Base-by-base conservation (phyloP, 2,113 vertebrate species). In the Columba livia region DNA sequence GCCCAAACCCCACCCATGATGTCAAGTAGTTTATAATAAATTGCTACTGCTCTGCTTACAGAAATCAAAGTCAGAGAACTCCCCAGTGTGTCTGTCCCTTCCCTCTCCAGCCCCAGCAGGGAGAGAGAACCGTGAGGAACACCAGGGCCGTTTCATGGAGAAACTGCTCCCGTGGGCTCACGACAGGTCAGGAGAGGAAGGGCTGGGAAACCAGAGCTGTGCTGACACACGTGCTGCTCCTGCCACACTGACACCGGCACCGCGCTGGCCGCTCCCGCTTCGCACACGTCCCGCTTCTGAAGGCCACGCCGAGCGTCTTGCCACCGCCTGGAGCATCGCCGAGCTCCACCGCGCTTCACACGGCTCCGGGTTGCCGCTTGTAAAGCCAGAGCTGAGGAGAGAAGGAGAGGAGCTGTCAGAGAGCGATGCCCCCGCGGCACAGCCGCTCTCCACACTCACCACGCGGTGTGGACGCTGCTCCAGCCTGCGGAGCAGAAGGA, bases 291-390 rank as follows among this genome's bases (percentile, higher is more conserved):
- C 73, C 26, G 24, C 44, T 82, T 31, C 82, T 71, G 38, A 38
- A 65, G 81, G 57, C 32, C 67, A 44, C 31, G 3, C 16, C 38
- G 25, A 15, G 11, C 34, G 47, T 29, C 44, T 32, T 19, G 50
- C 8, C 80, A 25, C 3, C 36, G 32, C 7, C 73, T 51, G 38
- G 5, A 34, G 60, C n/a, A 26, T 1, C 2, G 26, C 21, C 31
- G 11, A 0, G 28, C 42, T 50, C 77, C 20, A 3, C n/a, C 0
- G 0, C 3, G 21, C 47, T 58, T 65, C 69, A 10, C 5, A 23
- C 7, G 25, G 44, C 24, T 29, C 67, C 5, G 6, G 42, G 42
- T 17, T 44, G 42, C 16, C 42, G 42, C 42, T 44, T 7, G 7
- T 17, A 44, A 42, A 38, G 72, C 0, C 0, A 57, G 21, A 70